Evolutionary conservation across 1,140 invertebrate genomes (phyloP).

Genomic region (Coboldia fuscipes): DNA sequence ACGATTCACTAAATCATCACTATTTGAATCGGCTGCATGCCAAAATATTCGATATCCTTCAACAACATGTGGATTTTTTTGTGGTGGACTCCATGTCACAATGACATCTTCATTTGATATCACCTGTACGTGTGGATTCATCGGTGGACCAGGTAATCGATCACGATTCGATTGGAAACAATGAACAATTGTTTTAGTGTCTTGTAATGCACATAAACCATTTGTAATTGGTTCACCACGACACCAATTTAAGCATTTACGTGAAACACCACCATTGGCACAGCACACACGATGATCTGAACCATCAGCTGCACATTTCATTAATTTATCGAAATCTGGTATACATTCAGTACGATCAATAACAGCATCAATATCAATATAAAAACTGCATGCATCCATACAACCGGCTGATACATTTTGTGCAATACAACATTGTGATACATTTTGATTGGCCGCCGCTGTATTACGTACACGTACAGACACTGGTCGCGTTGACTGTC

Average conservation of each 20-base stretch:
- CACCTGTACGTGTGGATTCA: constrained; percentile 38
- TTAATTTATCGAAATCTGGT: constrained; percentile 60
- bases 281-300: constrained; percentile 63
- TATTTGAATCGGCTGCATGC: constrained; percentile 25
- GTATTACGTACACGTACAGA: constrained; percentile 42
- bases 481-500: constrained; percentile 40
- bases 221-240: constrained; percentile 36
- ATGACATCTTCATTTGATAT: constrained; percentile 16
- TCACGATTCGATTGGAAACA: constrained; percentile 62
- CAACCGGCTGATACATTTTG: constrained; percentile 51
- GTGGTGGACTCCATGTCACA: constrained; percentile 48
- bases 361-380: constrained; percentile 57
- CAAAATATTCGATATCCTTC: constrained; percentile 55
- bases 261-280: constrained; percentile 45
- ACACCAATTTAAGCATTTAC: constrained; percentile 48
- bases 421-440: constrained; percentile 49
- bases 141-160: constrained; percentile 54
- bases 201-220: constrained; percentile 42
- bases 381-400: constrained; percentile 57
- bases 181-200: constrained; percentile 48
- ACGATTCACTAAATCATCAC: constrained; percentile 5
- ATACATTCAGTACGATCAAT: constrained; percentile 57
- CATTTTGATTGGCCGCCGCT: constrained; percentile 33
- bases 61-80: constrained; percentile 62
- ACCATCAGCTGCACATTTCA: constrained; percentile 62